Conservation (phyloP, 2,113 vertebrate species). For the Coracopsis vasa region DNA sequence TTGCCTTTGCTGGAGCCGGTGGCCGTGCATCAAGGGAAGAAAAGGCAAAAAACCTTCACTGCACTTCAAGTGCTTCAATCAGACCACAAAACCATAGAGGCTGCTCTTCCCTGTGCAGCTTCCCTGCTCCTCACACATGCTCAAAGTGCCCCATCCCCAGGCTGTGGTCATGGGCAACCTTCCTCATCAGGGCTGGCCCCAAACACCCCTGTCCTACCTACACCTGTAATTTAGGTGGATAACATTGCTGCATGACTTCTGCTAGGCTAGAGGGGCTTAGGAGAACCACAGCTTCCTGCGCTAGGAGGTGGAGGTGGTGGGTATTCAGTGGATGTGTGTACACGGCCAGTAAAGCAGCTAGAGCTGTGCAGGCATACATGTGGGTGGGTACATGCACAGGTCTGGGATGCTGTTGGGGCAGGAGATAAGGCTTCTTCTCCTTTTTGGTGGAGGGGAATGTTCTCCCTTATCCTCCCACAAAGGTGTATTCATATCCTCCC, state of each 20-base stretch:
- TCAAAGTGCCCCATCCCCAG: neutral
- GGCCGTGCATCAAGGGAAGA: neutral
- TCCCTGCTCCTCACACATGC: neutral
- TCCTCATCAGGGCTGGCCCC: neutral
- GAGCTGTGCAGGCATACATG: accelerated
- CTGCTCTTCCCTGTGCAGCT: neutral
- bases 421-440: neutral
- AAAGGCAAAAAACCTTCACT: constrained; percentile 2
- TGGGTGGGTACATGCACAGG: accelerated
- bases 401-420: neutral
- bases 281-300: accelerated
- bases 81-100: neutral
- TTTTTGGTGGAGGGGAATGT: neutral
- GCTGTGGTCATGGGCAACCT: accelerated
- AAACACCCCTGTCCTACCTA: neutral
- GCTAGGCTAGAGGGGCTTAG: neutral
- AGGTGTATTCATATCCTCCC: accelerated
- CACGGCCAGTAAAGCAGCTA: accelerated
- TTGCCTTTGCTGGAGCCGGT: constrained; percentile 71
- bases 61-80: neutral
- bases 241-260: accelerated
- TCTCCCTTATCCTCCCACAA: neutral
- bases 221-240: accelerated
- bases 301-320: accelerated
- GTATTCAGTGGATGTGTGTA: accelerated